phyloP scores from a whole-genome alignment of 2,113 vertebrate species.

The Thymallus thymallus region DNA sequence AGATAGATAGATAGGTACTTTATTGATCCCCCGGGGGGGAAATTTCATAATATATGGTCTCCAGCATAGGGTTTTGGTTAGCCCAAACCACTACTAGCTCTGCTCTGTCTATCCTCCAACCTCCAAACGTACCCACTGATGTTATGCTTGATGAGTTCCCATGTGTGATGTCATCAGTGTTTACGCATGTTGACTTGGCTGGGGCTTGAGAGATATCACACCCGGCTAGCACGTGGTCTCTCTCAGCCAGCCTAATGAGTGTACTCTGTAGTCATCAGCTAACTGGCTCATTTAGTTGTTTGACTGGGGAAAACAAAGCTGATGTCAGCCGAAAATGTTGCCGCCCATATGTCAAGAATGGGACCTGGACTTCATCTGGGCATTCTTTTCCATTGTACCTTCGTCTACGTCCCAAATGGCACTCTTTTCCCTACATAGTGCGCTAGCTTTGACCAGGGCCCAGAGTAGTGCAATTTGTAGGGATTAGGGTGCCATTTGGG shows the following conservation, averaged over 20 bases:
- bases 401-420: too few relatives aligned
- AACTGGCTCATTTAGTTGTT: constrained; percentile 55
- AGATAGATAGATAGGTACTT: too few relatives aligned
- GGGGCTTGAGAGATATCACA: constrained; percentile 64
- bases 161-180: constrained; percentile 65
- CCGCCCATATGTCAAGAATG: constrained; percentile 48
- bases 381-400: constrained; percentile 31
- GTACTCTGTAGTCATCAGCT: constrained; percentile 27
- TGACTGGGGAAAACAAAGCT: constrained; percentile 61
- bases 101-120: background rate
- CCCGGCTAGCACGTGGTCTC: constrained; percentile 44
- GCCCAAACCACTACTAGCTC: too few relatives aligned
- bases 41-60: too few relatives aligned
- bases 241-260: constrained; percentile 37
- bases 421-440: too few relatives aligned
- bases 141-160: constrained; percentile 47
- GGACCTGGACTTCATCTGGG: constrained; percentile 48
- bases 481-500: too few relatives aligned
- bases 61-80: too few relatives aligned
- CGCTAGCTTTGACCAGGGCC: background rate
- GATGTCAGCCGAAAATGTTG: constrained; percentile 59
- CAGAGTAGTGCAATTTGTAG: background rate
- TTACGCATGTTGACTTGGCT: constrained; percentile 64
- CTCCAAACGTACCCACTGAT: constrained; percentile 37
- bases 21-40: too few relatives aligned